These are phyloP conservation scores for Chionodraco myersi DNA, from an alignment of 2,113 vertebrate species.

Conservation along the genomic window DNA sequence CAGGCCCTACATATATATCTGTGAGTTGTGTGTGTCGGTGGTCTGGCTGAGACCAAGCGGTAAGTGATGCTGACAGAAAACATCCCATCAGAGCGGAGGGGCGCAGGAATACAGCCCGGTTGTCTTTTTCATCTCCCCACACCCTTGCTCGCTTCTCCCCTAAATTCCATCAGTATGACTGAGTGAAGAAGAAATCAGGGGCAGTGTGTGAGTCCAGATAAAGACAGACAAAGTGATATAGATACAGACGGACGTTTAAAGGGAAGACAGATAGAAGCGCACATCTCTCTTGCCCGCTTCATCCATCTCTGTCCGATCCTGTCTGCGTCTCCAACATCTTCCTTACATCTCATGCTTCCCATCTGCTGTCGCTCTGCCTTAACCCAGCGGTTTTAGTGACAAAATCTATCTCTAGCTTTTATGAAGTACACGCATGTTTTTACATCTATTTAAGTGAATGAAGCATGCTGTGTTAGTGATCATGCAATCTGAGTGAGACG, in stretches of 20 bases:
- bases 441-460: conserved; percentile 33
- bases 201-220: conserved; percentile 45
- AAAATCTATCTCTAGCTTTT: conserved; percentile 21
- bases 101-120: conserved; percentile 32
- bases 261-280: conserved; percentile 65
- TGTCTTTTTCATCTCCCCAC: conserved; percentile 27
- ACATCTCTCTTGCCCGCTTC: conserved; percentile 51
- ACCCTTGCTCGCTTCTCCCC: conserved; percentile 3
- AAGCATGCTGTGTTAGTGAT: conserved; percentile 32
- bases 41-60: conserved; percentile 15
- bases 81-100: conserved; percentile 38
- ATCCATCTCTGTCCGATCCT: conserved; percentile 71
- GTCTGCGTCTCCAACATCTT: conserved; percentile 53
- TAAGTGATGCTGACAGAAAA: conserved; percentile 63
- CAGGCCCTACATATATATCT: conserved; percentile 1
- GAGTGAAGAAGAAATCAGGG: conserved; percentile 39
- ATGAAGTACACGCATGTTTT: conserved; percentile 19
- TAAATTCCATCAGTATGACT: conserved; percentile 51
- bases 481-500: conserved; percentile 35
- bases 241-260: conserved; percentile 59
- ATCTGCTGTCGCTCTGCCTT: conserved; percentile 41
- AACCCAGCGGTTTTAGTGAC: conserved; percentile 19
- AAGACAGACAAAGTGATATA: conserved; percentile 66
- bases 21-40: conserved; percentile 30
- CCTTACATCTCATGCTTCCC: conserved; percentile 47